Percentiles rank a stretch among this genome's conserved stretches.
phyloP scores from a whole-genome alignment of 2,888 invertebrate species.

The Cactoblastis cactorum region DNA sequence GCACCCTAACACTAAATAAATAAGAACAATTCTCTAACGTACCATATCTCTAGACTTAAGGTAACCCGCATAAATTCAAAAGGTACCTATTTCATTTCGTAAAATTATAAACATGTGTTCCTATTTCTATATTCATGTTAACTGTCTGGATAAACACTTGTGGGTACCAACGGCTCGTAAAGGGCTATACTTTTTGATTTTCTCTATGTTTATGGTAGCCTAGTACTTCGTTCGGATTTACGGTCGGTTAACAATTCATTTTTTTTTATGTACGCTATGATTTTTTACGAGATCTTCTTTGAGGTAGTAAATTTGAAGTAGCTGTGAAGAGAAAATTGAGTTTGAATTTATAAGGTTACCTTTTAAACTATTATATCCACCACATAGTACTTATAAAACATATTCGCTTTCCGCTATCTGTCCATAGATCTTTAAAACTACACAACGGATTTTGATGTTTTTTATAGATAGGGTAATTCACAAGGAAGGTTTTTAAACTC shows the following conservation, averaged over 20 bases:
- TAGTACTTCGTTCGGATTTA: slow-evolving; percentile 13
- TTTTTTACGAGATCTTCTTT: slow-evolving; percentile 4
- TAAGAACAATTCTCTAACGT: background rate
- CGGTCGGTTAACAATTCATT: slow-evolving; percentile 13
- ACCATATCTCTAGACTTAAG: background rate
- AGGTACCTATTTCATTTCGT: slow-evolving; percentile 33
- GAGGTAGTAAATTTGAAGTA: background rate
- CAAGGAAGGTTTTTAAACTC: too few species aligned
- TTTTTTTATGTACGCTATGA: slow-evolving; percentile 2
- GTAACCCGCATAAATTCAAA: slow-evolving; percentile 30
- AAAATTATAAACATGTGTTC: slow-evolving; percentile 43
- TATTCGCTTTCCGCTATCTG: too few species aligned
- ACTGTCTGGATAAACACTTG: slow-evolving; percentile 31
- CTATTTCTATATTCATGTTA: slow-evolving; percentile 35
- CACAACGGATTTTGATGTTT: too few species aligned
- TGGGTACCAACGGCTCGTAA: slow-evolving; percentile 31
- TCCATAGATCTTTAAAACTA: too few species aligned
- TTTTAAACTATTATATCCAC: too few species aligned
- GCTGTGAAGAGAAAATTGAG: background rate
- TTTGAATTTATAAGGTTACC: too few species aligned
- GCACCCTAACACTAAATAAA: background rate
- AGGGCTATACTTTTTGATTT: slow-evolving; percentile 26
- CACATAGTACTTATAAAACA: too few species aligned
- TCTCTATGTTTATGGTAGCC: slow-evolving; percentile 20
- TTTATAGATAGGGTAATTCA: too few species aligned